These are phyloP conservation scores for Cynopterus sphinx DNA, from an alignment of 2,797 vertebrate genomes.

Conservation along the genomic window DNA sequence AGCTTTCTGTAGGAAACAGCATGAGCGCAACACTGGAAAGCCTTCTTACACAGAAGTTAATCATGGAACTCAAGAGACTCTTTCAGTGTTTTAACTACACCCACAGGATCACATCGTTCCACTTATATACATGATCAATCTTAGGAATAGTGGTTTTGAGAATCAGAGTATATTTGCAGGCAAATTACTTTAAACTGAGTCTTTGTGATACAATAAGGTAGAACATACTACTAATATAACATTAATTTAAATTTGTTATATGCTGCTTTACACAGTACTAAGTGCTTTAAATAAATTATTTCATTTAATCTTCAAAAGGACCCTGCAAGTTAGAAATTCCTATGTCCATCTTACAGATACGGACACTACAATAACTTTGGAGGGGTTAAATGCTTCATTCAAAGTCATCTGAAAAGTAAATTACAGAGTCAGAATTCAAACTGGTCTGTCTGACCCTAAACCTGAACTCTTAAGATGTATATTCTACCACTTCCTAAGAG, in stretches of 20 bases:
- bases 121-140: not conserved
- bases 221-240: not conserved
- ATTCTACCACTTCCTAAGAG: not conserved
- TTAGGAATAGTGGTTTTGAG: not conserved
- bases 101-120: not conserved
- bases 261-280: not conserved
- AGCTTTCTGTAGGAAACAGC: not conserved
- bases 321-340: not conserved
- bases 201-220: not conserved
- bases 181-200: conserved; percentile 23
- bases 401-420: not conserved
- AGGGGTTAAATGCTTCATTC: not conserved
- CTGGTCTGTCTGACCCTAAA: not conserved
- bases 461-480: not conserved
- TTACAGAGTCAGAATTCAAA: conserved; percentile 1
- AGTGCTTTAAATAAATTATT: not conserved
- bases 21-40: not conserved
- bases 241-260: not conserved
- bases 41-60: not conserved
- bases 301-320: not conserved
- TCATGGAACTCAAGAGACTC: not conserved
- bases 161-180: not conserved
- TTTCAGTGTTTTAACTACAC: not conserved
- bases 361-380: not conserved
- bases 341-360: not conserved